Evolutionary conservation across 2,888 invertebrate species (phyloP), one percentile per base, ranked within the genome.

Genomic region (Catocala nupta): DNA sequence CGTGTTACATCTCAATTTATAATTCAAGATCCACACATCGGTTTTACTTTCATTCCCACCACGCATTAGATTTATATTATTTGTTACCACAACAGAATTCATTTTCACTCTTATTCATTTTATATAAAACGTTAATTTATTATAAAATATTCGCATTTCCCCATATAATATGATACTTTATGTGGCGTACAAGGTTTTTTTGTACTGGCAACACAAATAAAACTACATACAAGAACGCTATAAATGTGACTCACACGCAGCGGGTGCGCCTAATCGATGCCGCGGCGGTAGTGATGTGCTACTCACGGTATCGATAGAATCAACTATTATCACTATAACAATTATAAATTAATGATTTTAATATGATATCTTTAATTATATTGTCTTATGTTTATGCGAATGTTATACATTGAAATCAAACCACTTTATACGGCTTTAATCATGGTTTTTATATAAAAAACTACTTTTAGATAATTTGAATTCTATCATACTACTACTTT

Each of bases 211-310:
- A 61, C 55, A 73, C 65, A 71, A 82, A 78, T 76, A 77, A 73
- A 78, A 79, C 77, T 78, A 82, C 79, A 73, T 56, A 69, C 65
- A 73, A 70, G 71, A 71, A 72, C 56, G 70, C 68, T 59, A 72
- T 78, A 75, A 78, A 81, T 71, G 70, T 78, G 80, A 77, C 73
- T 78, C 76, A 54, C 48, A 75, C 82, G 67, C 83, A 73, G 80
- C 83, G 73, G 80, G 82, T 57, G 62, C 59, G 62, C 73, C 71
- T 69, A 75, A 70, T 68, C 69, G 75, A 68, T 71, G 58, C 63
- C 58, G 59, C 8, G 45, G n/a, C 34, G 43, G 47, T 68, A 70
- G 64, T 59, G 70, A 1, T 67, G 75, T 25, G 13, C 2, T 0
- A 33, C 0, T 7, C 53, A 6, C 1, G 8, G 3, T 39, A 55